A percentile compares a stretch with the other conserved stretches of the same genome.
phyloP scores from a whole-genome alignment of 2,888 invertebrate species.

The Epicampocera succincta region DNA sequence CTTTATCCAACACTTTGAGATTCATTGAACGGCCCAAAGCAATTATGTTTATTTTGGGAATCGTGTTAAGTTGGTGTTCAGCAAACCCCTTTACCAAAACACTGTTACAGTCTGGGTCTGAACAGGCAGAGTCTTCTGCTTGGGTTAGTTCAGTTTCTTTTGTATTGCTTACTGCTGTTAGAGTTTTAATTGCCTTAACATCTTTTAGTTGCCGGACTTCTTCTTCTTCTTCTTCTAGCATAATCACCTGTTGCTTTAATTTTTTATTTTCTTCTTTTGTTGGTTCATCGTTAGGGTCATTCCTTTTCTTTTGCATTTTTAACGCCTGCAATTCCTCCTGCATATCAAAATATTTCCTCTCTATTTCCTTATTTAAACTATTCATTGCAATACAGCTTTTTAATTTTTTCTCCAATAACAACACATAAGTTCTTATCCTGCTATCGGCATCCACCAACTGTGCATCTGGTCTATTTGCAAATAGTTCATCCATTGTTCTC shows the following conservation, averaged over 20 bases:
- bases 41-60: constrained; percentile 38
- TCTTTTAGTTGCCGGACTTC: background rate
- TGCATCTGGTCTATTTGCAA: background rate
- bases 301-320: background rate
- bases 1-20: constrained; percentile 21
- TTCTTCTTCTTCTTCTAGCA: constrained; percentile 2
- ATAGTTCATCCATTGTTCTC: constrained; percentile 18
- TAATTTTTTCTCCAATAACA: constrained; percentile 16
- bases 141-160: background rate
- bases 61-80: background rate
- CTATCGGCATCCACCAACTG: constrained; percentile 6
- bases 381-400: background rate
- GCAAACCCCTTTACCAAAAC: constrained; percentile 50
- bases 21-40: constrained; percentile 32
- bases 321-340: constrained; percentile 26
- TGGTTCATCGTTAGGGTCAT: background rate
- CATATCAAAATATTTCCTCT: constrained; percentile 1
- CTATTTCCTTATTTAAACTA: background rate
- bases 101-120: constrained; percentile 44
- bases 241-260: background rate
- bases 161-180: background rate
- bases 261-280: constrained; percentile 10
- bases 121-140: background rate
- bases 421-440: constrained; percentile 15
- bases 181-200: background rate